Evolutionary conservation across 2,888 invertebrate genomes (phyloP).

Genomic region (Phyllotreta cruciferae): DNA sequence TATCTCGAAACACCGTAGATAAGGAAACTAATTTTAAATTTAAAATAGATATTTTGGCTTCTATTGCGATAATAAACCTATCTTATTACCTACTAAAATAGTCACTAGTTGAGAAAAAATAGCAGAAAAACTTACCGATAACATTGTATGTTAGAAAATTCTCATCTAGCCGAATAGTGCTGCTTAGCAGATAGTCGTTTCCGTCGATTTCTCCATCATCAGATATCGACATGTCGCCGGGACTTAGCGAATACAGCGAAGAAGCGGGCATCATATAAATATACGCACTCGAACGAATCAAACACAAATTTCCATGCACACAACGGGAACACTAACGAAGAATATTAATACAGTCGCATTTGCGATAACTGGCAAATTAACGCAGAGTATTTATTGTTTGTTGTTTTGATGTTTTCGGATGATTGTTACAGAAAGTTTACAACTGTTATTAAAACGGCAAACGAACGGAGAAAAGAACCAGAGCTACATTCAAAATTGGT

Average conservation of each 20-base stretch:
- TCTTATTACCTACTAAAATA: too few species aligned
- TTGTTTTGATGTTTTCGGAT: background rate
- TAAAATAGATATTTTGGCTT: conserved; percentile 4
- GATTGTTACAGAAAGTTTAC: conserved; percentile 15
- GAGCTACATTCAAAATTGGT: conserved; percentile 12
- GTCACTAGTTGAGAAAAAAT: background rate
- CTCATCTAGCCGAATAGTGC: conserved; percentile 69
- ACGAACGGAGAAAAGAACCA: background rate
- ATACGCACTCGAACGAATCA: background rate
- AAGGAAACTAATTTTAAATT: conserved; percentile 5
- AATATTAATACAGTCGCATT: background rate
- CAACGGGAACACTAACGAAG: conserved; percentile 8
- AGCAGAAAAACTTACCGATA: conserved; percentile 63
- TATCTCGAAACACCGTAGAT: conserved; percentile 8
- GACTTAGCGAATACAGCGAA: conserved; percentile 53
- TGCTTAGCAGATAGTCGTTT: conserved; percentile 69
- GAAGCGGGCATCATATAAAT: conserved; percentile 45
- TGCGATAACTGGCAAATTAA: background rate
- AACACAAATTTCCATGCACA: conserved; percentile 10
- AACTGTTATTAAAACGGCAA: background rate
- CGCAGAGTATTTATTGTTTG: conserved; percentile 1
- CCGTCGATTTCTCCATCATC: conserved; percentile 66
- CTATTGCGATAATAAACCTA: background rate
- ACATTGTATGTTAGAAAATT: conserved; percentile 69
- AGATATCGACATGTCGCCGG: conserved; percentile 53